These are phyloP conservation scores for Tragelaphus eurycerus DNA, from an alignment of 2,797 vertebrate species.

Conservation along the genomic window DNA sequence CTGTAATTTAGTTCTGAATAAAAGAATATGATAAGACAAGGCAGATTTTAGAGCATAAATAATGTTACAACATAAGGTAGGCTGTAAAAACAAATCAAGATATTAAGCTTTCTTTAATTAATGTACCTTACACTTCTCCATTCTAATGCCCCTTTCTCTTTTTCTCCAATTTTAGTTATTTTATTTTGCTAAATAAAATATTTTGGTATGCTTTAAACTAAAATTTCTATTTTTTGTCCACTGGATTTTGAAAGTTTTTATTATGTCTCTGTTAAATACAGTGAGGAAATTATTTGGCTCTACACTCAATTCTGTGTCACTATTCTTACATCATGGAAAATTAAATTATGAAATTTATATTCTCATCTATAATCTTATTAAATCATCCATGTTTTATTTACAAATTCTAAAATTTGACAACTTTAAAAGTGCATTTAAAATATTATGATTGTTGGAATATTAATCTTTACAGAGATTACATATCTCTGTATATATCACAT, in stretches of 20 bases:
- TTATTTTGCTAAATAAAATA: not conserved
- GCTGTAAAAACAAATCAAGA: not conserved
- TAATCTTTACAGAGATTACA: not conserved
- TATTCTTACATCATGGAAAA: not conserved
- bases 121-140: not conserved
- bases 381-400: not conserved
- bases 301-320: not conserved
- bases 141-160: not conserved
- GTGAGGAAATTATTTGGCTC: not conserved
- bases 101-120: not conserved
- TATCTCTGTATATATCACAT: not conserved
- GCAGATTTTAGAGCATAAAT: not conserved
- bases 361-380: not conserved
- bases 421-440: not conserved
- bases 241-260: not conserved
- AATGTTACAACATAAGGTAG: not conserved
- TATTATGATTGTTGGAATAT: not conserved
- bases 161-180: not conserved
- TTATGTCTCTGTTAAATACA: not conserved
- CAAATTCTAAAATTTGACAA: not conserved
- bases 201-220: not conserved
- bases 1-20: constrained; percentile 18
- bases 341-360: not conserved
- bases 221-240: not conserved
- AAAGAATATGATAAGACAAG: not conserved